A percentile compares a stretch with the other conserved stretches of the same genome.
Evolutionary conservation across 2,888 invertebrate species (phyloP).

Genomic region (Hydropsyche betteni): DNA sequence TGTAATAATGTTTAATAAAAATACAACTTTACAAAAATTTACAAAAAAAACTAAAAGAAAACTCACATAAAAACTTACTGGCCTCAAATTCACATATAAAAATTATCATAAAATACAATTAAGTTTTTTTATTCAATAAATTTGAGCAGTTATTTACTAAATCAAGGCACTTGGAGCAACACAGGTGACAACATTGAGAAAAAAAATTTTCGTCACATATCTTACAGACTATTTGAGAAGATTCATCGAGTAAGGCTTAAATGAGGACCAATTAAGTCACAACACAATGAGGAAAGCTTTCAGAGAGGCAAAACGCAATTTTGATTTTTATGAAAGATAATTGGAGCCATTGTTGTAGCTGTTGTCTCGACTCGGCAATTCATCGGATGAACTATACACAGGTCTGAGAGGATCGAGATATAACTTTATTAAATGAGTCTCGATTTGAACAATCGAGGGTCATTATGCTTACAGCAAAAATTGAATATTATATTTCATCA

Average conservation of each 20-base stretch:
- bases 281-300: conserved; percentile 43
- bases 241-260: neutral
- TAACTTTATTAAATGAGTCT: conserved; percentile 47
- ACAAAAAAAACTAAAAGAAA: conserved; percentile 1
- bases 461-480: conserved; percentile 8
- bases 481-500: conserved; percentile 6
- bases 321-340: conserved; percentile 50
- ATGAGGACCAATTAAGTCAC: conserved; percentile 36
- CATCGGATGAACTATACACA: conserved; percentile 22
- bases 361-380: conserved; percentile 19
- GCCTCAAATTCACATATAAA: conserved; percentile 23
- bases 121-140: neutral
- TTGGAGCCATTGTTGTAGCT: conserved; percentile 48
- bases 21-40: conserved; percentile 24
- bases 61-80: conserved; percentile 22
- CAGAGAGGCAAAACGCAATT: conserved; percentile 43
- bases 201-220: neutral
- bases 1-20: conserved; percentile 3
- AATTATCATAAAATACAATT: neutral
- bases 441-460: conserved; percentile 23
- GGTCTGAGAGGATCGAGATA: conserved; percentile 42
- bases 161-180: neutral
- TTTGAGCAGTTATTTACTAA: conserved; percentile 16
- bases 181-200: neutral
- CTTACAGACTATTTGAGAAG: neutral